phyloP scores from a whole-genome alignment of 2,797 vertebrate genomes.

The Parauchenoglanis punctatus region DNA sequence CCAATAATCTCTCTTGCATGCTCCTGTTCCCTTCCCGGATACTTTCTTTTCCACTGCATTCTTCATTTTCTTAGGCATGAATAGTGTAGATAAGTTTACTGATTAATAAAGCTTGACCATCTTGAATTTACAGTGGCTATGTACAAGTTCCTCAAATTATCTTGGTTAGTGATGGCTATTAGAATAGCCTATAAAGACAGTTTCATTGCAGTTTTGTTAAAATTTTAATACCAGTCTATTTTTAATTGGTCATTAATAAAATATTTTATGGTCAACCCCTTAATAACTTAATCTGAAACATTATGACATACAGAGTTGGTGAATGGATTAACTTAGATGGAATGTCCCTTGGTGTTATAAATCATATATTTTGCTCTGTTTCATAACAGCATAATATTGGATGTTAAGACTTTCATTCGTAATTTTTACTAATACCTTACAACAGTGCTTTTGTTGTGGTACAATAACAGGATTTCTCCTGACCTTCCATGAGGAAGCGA shows the following conservation, averaged over 20 bases:
- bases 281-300: not conserved
- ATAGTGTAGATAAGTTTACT: not conserved
- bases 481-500: conserved; percentile 51
- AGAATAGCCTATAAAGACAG: not conserved
- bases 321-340: not conserved
- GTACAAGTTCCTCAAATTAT: not conserved
- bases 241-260: not conserved
- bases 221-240: not conserved
- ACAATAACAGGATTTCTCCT: conserved; percentile 50
- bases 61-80: not conserved
- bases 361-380: not conserved
- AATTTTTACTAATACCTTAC: conserved; percentile 1
- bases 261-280: not conserved
- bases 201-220: not conserved
- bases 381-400: not conserved
- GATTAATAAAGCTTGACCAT: not conserved
- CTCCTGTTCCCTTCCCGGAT: not conserved
- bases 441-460: conserved; percentile 35
- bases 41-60: not conserved
- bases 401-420: not conserved
- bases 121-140: not conserved
- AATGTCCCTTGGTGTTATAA: not conserved
- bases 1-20: not conserved
- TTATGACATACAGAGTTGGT: not conserved
- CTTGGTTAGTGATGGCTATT: not conserved